These are phyloP conservation scores for Eurois occulta DNA, from an alignment of 2,888 invertebrate genomes.

Conservation along the genomic window DNA sequence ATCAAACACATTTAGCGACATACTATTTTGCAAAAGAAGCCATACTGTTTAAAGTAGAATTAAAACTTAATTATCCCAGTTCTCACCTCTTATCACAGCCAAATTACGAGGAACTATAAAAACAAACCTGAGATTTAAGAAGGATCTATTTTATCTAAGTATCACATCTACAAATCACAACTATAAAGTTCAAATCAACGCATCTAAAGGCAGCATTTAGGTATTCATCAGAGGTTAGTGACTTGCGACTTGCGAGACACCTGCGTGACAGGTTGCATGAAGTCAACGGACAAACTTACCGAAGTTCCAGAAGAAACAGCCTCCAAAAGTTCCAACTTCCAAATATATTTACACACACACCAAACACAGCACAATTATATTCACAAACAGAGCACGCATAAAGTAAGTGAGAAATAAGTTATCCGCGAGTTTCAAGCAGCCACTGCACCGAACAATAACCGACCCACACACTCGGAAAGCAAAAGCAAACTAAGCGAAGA, in stretches of 20 bases:
- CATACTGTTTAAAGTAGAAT: too few relatives aligned
- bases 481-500: constrained; percentile 79
- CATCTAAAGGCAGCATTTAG: constrained; percentile 67
- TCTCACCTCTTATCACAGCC: too few relatives aligned
- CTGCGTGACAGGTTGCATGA: constrained; percentile 89
- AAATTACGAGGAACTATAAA: background rate
- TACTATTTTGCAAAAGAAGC: too few relatives aligned
- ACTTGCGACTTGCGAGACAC: constrained; percentile 86
- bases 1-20: background rate
- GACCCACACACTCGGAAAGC: constrained; percentile 73
- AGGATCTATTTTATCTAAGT: background rate
- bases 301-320: constrained; percentile 72
- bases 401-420: constrained; percentile 82
- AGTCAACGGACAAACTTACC: constrained; percentile 82
- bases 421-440: constrained; percentile 81
- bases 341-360: constrained; percentile 72
- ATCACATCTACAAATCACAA: constrained; percentile 7
- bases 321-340: constrained; percentile 69
- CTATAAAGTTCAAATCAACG: constrained; percentile 31
- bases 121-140: background rate
- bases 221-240: constrained; percentile 85
- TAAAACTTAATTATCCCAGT: too few relatives aligned
- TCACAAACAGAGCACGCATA: constrained; percentile 75
- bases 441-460: constrained; percentile 70
- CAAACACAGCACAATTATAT: constrained; percentile 75